phyloP scores from a whole-genome alignment of 2,888 invertebrate species.

The Poecilobothrus nobilitatus region DNA sequence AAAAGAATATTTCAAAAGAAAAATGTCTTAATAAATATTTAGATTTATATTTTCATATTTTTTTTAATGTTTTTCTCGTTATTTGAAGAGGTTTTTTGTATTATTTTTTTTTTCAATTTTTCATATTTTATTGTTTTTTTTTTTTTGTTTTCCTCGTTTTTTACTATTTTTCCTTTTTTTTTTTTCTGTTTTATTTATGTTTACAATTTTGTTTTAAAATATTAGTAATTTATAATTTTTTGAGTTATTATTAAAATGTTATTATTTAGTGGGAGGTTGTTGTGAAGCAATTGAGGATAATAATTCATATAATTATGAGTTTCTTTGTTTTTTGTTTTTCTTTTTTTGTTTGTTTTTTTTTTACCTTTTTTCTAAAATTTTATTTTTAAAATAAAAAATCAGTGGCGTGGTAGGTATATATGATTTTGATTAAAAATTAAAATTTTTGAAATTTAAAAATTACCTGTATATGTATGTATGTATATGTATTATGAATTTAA shows the following conservation, averaged over 20 bases:
- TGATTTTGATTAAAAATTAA: too few relatives aligned
- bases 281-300: background rate
- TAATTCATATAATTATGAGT: background rate
- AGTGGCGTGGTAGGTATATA: too few relatives aligned
- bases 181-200: background rate
- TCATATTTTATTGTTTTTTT: too few relatives aligned
- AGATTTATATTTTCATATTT: background rate
- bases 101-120: background rate
- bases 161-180: background rate
- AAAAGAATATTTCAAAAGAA: background rate
- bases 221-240: conserved; percentile 2
- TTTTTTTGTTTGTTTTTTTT: too few relatives aligned
- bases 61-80: background rate
- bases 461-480: too few relatives aligned
- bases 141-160: background rate
- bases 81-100: background rate
- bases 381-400: too few relatives aligned
- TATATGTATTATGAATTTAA: too few relatives aligned
- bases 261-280: background rate
- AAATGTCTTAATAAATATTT: conserved; percentile 6
- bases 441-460: too few relatives aligned
- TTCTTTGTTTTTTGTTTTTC: too few relatives aligned
- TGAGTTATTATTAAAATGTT: background rate
- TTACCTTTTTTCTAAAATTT: too few relatives aligned
- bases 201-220: background rate